Evolutionary conservation across 2,888 invertebrate species (phyloP), one percentile per base, ranked within the genome.

Genomic region (Heliconius cydno): DNA sequence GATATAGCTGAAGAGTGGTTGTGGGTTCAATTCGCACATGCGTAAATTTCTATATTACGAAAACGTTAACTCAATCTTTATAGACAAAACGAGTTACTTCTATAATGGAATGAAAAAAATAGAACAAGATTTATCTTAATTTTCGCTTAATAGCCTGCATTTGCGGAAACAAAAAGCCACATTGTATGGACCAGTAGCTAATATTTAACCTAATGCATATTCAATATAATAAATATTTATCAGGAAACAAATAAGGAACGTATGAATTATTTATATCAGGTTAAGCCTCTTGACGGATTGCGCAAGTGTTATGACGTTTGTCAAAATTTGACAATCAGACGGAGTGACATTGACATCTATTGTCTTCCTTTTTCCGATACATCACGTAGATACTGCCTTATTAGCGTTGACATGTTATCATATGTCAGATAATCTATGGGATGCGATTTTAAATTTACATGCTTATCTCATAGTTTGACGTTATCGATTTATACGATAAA

Each of bases 201-300:
- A 71, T 38, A 77, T 81, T 77, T 76, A 78, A 57, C 41, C 19
- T 72, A 77, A 65, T 80, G 75, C 75, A 78, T 80, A 81, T 79
- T 72, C 67, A 79, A 75, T 76, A 25, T 41, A 34, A 80, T 81
- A 76, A 80, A 81, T 80, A 81, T 80, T 79, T 77, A 81, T 70
- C 71, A 67, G 68, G 72, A 57, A 63, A 76, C 80, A 70, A 60
- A 78, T 81, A 70, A 73, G 78, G 68, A 28, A 41, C n/a, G 74
- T 70, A 72, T 83, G 81, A 84, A 83, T 81, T 78, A 84, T 84
- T 84, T 83, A 84, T 82, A 34, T 77, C 78, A 46, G 67, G 68
- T 57, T 80, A 67, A 71, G 57, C 77, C 78, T 81, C 80, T 81
- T 80, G 83, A 84, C 81, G 68, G 81, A 83, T 84, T 83, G 81